Conservation (phyloP, 2,888 invertebrate species). For the Glaucopsyche alexis region DNA sequence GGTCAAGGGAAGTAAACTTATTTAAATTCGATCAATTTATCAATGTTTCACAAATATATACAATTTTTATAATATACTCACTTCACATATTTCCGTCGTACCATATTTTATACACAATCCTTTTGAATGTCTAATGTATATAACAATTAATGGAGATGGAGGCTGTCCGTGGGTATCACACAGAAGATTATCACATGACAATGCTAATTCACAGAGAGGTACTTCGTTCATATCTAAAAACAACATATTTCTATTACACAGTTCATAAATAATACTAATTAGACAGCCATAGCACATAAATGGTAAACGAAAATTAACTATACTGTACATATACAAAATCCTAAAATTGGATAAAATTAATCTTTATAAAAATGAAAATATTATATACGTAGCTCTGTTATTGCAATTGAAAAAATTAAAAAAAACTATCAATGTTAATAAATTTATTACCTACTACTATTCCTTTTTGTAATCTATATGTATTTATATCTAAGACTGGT, state of each 20-base stretch:
- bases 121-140: conserved; percentile 83
- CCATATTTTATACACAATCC: conserved; percentile 90
- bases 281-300: background rate
- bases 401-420: background rate
- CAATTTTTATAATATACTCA: conserved; percentile 51
- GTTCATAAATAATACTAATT: background rate
- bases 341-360: background rate
- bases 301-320: background rate
- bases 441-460: conserved; percentile 82
- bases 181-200: conserved; percentile 93
- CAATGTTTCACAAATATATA: no score
- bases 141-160: conserved; percentile 90
- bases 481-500: conserved; percentile 84
- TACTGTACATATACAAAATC: background rate
- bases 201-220: conserved; percentile 91
- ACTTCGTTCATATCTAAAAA: conserved; percentile 88
- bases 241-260: conserved; percentile 10
- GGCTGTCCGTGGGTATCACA: conserved; percentile 92
- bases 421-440: background rate
- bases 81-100: conserved; percentile 93
- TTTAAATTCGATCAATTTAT: no score
- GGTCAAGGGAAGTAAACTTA: no score
- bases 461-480: conserved; percentile 84
- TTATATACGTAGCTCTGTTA: no score
- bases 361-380: background rate